Evolutionary conservation across 2,113 vertebrate species (phyloP).

Genomic region (Propithecus coquereli): DNA sequence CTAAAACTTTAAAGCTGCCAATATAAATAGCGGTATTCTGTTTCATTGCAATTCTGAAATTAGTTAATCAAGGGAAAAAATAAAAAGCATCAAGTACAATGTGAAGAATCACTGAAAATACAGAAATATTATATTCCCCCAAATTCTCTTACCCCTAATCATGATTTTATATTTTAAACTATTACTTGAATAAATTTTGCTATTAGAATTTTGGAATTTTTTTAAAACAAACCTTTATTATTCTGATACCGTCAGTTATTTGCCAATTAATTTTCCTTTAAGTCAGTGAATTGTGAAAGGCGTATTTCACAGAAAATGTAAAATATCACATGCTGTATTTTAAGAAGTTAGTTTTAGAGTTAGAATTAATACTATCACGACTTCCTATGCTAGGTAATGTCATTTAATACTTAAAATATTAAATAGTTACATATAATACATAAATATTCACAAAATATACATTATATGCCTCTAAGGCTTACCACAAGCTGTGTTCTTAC

Average conservation of each 20-base stretch:
- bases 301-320: neutral
- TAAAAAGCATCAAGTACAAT: neutral
- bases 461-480: too few species aligned
- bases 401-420: neutral
- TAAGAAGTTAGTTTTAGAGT: constrained; percentile 31
- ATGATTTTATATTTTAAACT: neutral
- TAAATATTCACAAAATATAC: neutral
- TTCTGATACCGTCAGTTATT: neutral
- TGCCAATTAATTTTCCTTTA: constrained; percentile 7
- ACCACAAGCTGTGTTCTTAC: too few species aligned
- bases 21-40: neutral
- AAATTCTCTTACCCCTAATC: neutral
- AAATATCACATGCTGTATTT: neutral
- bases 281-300: neutral
- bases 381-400: neutral
- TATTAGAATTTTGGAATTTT: neutral
- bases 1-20: constrained; percentile 4
- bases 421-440: neutral
- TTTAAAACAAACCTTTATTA: neutral
- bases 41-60: constrained; percentile 28
- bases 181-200: neutral
- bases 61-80: neutral
- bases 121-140: neutral
- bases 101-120: constrained; percentile 37
- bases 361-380: neutral